Conservation (phyloP, 92 coral and sea anemone species). For the Phenganax marumi region DNA sequence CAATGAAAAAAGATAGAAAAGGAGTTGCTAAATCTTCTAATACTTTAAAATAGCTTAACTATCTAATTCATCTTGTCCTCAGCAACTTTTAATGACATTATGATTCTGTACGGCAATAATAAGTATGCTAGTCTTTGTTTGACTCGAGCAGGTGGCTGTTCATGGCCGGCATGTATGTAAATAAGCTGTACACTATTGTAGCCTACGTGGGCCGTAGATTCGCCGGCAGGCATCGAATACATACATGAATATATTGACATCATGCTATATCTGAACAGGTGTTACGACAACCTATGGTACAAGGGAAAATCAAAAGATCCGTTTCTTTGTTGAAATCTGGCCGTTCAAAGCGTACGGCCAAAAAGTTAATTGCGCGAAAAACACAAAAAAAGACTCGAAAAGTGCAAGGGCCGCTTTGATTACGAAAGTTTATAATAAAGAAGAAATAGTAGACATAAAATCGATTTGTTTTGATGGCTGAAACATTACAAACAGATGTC, state of each 20-base stretch:
- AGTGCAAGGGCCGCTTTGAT: no score
- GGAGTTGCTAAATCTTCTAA: background rate
- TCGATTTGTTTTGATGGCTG: constrained; percentile 18
- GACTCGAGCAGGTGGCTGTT: constrained; percentile 24
- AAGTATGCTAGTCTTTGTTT: constrained; percentile 25
- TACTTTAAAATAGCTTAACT: background rate
- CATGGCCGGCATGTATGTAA: constrained; percentile 23
- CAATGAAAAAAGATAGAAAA: background rate
- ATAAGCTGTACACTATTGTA: background rate
- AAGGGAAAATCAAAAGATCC: constrained; percentile 9
- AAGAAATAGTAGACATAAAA: background rate
- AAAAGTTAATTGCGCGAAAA: no score
- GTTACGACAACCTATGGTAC: background rate
- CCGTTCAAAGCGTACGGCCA: no score
- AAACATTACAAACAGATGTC: background rate
- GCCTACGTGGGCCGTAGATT: constrained; percentile 20
- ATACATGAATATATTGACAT: constrained; percentile 11
- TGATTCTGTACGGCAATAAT: constrained; percentile 16
- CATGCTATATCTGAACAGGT: constrained; percentile 26
- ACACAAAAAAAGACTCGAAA: no score
- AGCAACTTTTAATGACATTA: constrained; percentile 14
- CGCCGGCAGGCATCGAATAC: constrained; percentile 6
- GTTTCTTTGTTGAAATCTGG: constrained; percentile 1
- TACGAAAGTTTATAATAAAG: background rate
- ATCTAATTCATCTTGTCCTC: constrained; percentile 3